Percentiles rank a stretch among this genome's conserved stretches.
These are phyloP conservation scores for Parnassius orleans DNA, from an alignment of 2,888 invertebrate species.

Conservation along the genomic window DNA sequence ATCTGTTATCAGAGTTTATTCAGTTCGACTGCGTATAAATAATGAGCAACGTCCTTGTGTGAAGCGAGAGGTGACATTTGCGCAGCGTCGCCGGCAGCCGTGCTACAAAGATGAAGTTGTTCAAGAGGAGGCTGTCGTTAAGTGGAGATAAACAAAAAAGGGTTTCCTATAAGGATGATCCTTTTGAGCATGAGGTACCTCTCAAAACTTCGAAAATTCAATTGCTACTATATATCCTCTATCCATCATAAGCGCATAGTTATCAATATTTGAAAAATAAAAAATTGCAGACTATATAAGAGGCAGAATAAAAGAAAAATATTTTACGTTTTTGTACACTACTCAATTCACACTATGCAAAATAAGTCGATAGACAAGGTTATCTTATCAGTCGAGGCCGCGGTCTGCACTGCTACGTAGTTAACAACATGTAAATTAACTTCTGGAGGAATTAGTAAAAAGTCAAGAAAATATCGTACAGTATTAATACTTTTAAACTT, in stretches of 20 bases:
- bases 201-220: slow-evolving; percentile 6
- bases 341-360: slow-evolving; percentile 41
- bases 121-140: slow-evolving; percentile 76
- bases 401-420: slow-evolving; percentile 28
- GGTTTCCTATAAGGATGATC: slow-evolving; percentile 66
- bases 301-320: not conserved
- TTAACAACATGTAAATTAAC: slow-evolving; percentile 26
- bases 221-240: too few relatives aligned
- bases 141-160: slow-evolving; percentile 76
- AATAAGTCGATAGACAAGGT: slow-evolving; percentile 78
- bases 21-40: slow-evolving; percentile 34
- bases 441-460: slow-evolving; percentile 8
- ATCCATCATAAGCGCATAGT: too few relatives aligned
- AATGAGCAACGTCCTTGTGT: slow-evolving; percentile 45
- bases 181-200: slow-evolving; percentile 75
- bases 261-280: too few relatives aligned
- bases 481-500: not conserved
- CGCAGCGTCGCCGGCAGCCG: slow-evolving; percentile 42
- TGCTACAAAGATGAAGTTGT: slow-evolving; percentile 69
- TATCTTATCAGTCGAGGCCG: slow-evolving; percentile 74
- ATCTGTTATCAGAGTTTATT: slow-evolving; percentile 23
- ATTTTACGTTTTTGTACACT: not conserved
- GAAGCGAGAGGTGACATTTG: slow-evolving; percentile 48
- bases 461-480: not conserved
- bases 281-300: too few relatives aligned